Evolutionary conservation across 1,140 invertebrate species (phyloP).

Genomic region (Zaprionus davidi): DNA sequence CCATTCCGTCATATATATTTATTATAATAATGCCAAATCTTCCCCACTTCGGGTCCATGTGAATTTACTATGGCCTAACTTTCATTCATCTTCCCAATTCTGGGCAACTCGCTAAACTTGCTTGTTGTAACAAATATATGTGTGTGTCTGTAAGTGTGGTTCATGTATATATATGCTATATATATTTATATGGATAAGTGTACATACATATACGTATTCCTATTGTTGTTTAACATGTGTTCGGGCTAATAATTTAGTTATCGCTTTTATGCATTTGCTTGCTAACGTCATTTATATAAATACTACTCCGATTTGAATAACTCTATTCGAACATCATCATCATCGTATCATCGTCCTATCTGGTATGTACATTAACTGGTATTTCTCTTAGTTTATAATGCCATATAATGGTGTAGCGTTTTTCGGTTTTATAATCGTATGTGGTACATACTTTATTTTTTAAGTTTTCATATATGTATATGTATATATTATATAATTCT

Average conservation of each 20-base stretch:
- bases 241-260: slow-evolving; percentile 66
- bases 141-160: slow-evolving; percentile 23
- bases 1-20: slow-evolving; percentile 5
- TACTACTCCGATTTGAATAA: slow-evolving; percentile 23
- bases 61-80: slow-evolving; percentile 59
- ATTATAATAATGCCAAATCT: slow-evolving; percentile 40
- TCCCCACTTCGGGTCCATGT: slow-evolving; percentile 17
- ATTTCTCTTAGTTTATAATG: slow-evolving; percentile 37
- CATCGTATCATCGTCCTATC: slow-evolving; percentile 14
- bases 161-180: slow-evolving; percentile 61
- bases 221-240: slow-evolving; percentile 75
- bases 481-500: slow-evolving; percentile 69
- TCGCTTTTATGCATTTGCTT: slow-evolving; percentile 68
- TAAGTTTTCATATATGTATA: slow-evolving; percentile 48
- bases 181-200: slow-evolving; percentile 13
- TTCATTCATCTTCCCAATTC: slow-evolving; percentile 32
- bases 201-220: slow-evolving; percentile 35
- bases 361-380: slow-evolving; percentile 44
- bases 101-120: slow-evolving; percentile 61
- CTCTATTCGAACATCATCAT: slow-evolving; percentile 15
- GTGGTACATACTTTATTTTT: slow-evolving; percentile 18
- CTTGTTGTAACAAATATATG: slow-evolving; percentile 61
- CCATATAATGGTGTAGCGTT: slow-evolving; percentile 17
- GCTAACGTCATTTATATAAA: slow-evolving; percentile 62
- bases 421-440: not conserved